Evolutionary conservation across 2,888 invertebrate species (phyloP).

Genomic region (Cataglyphis altisquamis): DNA sequence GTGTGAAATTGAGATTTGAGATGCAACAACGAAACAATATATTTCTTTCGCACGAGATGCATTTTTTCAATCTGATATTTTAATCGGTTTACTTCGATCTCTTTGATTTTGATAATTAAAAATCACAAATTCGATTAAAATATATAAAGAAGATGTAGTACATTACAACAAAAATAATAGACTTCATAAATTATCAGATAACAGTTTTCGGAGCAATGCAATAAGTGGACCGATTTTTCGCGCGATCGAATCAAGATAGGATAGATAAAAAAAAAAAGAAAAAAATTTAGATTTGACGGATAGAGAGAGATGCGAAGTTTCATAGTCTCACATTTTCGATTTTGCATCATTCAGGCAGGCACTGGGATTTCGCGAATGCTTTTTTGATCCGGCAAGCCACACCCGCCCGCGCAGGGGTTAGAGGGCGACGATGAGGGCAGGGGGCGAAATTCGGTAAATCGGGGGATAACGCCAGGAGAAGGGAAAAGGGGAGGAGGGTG

Average conservation of each 20-base stretch:
- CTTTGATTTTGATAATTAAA: neutral
- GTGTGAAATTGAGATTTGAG: neutral
- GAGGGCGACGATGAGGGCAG: constrained; percentile 15
- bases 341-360: constrained; percentile 78
- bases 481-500: neutral
- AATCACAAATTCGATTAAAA: constrained; percentile 5
- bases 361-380: constrained; percentile 83
- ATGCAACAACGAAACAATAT: neutral
- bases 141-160: neutral
- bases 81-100: neutral
- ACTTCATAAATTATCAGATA: neutral
- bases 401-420: constrained; percentile 36
- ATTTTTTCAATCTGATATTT: neutral
- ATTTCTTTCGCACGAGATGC: neutral
- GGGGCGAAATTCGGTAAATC: constrained; percentile 36
- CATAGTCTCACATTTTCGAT: constrained; percentile 79
- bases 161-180: neutral
- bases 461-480: constrained; percentile 69
- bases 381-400: constrained; percentile 82
- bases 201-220: neutral
- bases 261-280: neutral
- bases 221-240: neutral
- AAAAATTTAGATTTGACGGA: neutral
- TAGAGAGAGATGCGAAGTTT: constrained; percentile 32
- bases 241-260: constrained; percentile 23